Percentiles rank a stretch among this genome's conserved stretches.
These are phyloP conservation scores for Centropyge bicolor DNA, from an alignment of 2,797 vertebrate genomes.

Conservation along the genomic window DNA sequence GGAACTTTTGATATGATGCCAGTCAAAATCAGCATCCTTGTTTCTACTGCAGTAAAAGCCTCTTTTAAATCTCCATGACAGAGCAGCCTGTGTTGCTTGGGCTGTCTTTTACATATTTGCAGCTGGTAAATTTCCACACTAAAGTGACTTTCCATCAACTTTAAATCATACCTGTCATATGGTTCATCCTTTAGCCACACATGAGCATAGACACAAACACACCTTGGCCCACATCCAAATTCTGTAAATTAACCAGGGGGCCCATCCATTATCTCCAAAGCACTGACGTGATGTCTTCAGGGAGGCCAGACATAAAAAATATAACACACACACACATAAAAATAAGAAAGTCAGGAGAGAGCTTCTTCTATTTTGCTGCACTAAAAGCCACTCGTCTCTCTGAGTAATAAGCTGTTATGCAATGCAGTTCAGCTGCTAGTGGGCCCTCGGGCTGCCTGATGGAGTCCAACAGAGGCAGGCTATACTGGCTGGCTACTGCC, in stretches of 20 bases:
- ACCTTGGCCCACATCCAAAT: conserved; percentile 20
- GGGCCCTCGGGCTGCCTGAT: conserved; percentile 73
- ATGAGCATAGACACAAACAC: conserved; percentile 7
- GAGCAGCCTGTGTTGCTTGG: not conserved
- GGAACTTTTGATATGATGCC: conserved; percentile 31
- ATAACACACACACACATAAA: conserved; percentile 48
- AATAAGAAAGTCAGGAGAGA: conserved; percentile 49
- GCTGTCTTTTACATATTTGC: not conserved
- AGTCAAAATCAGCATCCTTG: conserved; percentile 36
- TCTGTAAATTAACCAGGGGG: conserved; percentile 20
- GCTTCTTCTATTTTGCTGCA: conserved; percentile 74
- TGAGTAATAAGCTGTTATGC: conserved; percentile 79
- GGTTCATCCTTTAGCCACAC: conserved; percentile 9
- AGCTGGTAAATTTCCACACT: conserved; percentile 1
- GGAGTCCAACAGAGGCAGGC: conserved; percentile 63
- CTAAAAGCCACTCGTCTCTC: conserved; percentile 76
- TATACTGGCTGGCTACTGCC: conserved; percentile 57
- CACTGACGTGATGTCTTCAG: conserved; percentile 82
- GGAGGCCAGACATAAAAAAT: conserved; percentile 72
- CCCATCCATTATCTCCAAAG: conserved; percentile 33
- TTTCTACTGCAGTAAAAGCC: conserved; percentile 38
- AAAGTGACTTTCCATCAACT: conserved; percentile 8
- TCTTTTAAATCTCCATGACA: not conserved
- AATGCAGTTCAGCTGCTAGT: conserved; percentile 74
- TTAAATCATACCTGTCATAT: conserved; percentile 11